Base-by-base conservation (phyloP, 2,888 invertebrate genomes). In the Hybos culiciformis region DNA sequence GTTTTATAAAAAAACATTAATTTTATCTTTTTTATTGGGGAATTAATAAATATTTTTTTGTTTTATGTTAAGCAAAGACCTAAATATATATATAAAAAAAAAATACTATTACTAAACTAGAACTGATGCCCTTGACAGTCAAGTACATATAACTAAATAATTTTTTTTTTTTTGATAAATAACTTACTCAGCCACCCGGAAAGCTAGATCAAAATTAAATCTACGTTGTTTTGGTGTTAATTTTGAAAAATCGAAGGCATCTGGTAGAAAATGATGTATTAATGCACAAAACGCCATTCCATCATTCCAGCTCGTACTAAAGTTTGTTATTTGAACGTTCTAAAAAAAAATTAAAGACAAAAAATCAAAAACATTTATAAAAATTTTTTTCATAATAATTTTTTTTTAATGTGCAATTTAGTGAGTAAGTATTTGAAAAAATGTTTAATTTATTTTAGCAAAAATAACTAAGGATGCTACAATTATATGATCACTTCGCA, bases 241-340 rank as follows among this genome's bases (percentile, higher is more conserved):
- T 67, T 78, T 72, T 60, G 78, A 72, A 74, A 88, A 97, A 74
- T 98, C 94, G 73, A 97, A 98, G 56, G 94, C 84, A 65, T 93
- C 85, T 50, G 96, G 96, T 69, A 84, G 80, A 75, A 94, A 97
- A 73, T 94, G 94, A 73, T 98, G 97, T 62, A 97, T 80, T 58
- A 98, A 79, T 60, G 97, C 97, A 73, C 96, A 97, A 77, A 98
- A 98, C 56, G 94, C 97, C 73, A 97, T 77, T 62, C 97, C 98
- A 72, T 96, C 88, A 72, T 87, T 86, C 97, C 97, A 98, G 72
- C 88, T 87, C 68, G 86, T 85, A 61, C 96, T 96, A 76, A 97
- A 97, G 76, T 98, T 97, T 66, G 87, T 90, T 75, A 98, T 80
- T 75, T 90, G 84, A 67, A 97, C 83, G 78, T 91, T 88, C 93